Base-by-base conservation (phyloP, 2,113 vertebrate species). In the Pollachius pollachius region DNA sequence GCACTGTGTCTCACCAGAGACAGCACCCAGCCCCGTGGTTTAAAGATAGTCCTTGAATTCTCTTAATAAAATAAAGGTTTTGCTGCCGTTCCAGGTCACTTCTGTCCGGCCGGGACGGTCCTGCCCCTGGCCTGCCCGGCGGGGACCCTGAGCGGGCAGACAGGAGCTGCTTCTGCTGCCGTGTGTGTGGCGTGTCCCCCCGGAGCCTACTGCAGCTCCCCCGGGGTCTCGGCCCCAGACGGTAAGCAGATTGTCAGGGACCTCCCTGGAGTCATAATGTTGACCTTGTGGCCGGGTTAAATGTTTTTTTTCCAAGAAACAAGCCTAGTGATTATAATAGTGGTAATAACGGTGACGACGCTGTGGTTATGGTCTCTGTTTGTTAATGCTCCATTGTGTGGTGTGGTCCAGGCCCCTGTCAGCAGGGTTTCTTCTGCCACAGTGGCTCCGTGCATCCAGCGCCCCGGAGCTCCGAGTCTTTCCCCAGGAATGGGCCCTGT, bases 361-460 rank as follows among this genome's bases (percentile, higher is more conserved):
- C 58, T 63, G 41, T 48, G 41, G 41, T 48, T 48, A 9, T 48
- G 41, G 27, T 59, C 27, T 56, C 4, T 27, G n/a, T 27, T 52
- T 62, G 68, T 62, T n/a, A 34, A 34, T 66, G n/a, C 15, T 23
- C 66, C 37, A 56, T 37, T 2, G 62, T 59, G 37, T 19, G 17
- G 48, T 80, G 34, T 67, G 71, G 0, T 68, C 15, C 67, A 97
- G 96, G 95, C 30, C 82, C 64, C 4, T 97, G 96, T 78, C 89
- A 90, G 12, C 83, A 93, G 18, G 95, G 96, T 6, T 94, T 91
- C 89, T 95, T 93, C 82, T 99, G 95, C 13, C 86, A 92, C n/a
- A 91, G 92, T 67, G 95, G 94, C 8, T 94, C 95, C 19, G 65
- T 73, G 0, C 87, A 87, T 56, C 87, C 93, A 15, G 80, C 90